These are phyloP conservation scores for Ceratoteleas bidentatus DNA, from an alignment of 1,140 invertebrate genomes.

Conservation along the genomic window DNA sequence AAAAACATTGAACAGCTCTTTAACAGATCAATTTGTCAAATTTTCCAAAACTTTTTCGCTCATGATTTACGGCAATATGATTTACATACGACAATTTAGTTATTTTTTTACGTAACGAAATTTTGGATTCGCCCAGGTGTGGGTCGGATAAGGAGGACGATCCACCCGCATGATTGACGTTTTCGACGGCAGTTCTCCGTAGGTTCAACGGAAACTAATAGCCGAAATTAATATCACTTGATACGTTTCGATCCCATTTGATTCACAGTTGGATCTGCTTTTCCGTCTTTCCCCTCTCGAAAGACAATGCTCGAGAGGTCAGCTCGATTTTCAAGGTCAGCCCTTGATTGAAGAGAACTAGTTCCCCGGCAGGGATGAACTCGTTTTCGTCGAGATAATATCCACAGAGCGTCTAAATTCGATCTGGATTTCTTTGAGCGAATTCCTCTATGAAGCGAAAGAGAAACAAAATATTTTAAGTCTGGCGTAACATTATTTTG, in stretches of 20 bases:
- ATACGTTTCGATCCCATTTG: slow-evolving; percentile 40
- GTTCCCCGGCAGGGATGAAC: slow-evolving; percentile 1
- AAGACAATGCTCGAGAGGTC: no score
- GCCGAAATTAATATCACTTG: slow-evolving; percentile 25
- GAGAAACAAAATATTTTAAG: no score
- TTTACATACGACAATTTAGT: no score
- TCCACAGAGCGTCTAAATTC: background rate
- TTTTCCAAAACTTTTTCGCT: no score
- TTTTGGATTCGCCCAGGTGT: background rate
- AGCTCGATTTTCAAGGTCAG: slow-evolving; percentile 32
- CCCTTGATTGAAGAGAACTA: slow-evolving; percentile 22
- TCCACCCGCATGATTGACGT: slow-evolving; percentile 47
- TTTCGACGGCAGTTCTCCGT: slow-evolving; percentile 11
- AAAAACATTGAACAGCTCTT: no score
- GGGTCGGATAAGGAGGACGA: background rate
- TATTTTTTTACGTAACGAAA: no score
- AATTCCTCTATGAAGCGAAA: no score
- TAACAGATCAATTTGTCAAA: no score
- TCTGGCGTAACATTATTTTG: no score
- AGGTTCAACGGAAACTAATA: slow-evolving; percentile 15
- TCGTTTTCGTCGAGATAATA: slow-evolving; percentile 14
- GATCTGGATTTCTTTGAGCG: no score
- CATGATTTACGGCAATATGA: no score
- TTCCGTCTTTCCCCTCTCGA: background rate
- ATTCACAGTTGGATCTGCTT: slow-evolving; percentile 27